Evolutionary conservation across 2,888 invertebrate genomes (phyloP).

Genomic region (Brachylomia viminalis): DNA sequence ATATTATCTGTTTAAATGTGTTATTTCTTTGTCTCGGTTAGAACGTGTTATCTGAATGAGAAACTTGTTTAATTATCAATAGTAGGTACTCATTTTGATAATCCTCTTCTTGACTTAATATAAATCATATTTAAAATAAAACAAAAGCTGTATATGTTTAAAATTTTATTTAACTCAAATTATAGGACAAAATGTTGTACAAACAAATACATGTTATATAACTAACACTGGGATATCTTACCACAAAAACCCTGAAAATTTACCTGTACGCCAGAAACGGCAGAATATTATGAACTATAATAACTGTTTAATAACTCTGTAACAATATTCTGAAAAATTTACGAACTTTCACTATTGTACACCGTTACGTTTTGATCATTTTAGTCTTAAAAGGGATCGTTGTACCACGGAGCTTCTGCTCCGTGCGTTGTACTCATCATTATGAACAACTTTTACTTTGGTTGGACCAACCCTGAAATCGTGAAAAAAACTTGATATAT

Average conservation of each 20-base stretch:
- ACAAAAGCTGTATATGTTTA: conserved; percentile 5
- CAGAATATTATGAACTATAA: background rate
- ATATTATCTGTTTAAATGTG: conserved; percentile 34
- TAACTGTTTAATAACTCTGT: background rate
- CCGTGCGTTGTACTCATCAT: too few relatives aligned
- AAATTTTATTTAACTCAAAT: conserved; percentile 38
- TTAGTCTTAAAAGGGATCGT: too few relatives aligned
- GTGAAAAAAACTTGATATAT: too few relatives aligned
- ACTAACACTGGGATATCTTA: conserved; percentile 36
- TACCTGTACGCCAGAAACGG: background rate
- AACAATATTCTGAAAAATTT: background rate
- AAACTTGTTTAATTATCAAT: conserved; percentile 27
- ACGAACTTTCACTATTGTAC: background rate
- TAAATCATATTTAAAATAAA: conserved; percentile 11
- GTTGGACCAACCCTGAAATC: too few relatives aligned
- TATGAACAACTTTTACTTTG: too few relatives aligned
- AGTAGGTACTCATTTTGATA: conserved; percentile 6
- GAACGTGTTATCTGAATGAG: conserved; percentile 18
- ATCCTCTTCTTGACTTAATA: conserved; percentile 19
- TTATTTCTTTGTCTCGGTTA: conserved; percentile 43
- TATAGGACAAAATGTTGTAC: background rate
- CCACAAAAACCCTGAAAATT: background rate
- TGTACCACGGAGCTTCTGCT: too few relatives aligned
- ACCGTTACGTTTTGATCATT: too few relatives aligned
- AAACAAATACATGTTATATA: background rate